Base-by-base conservation (phyloP, 92 coral and sea anemone genomes). In the Siderastrea radians region DNA sequence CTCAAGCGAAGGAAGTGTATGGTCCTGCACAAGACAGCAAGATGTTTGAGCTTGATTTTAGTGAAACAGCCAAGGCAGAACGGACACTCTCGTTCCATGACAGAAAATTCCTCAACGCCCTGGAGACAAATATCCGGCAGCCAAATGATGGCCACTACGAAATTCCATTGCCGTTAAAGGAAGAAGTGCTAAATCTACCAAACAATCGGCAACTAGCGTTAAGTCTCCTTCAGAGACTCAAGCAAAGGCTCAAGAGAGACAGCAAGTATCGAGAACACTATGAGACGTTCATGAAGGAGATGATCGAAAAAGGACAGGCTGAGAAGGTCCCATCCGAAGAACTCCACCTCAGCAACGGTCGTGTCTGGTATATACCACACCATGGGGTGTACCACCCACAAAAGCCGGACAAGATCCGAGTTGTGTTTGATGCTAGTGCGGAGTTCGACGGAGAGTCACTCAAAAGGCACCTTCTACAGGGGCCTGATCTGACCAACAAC, bases 121-220 rank as follows among this genome's bases (percentile, higher is more conserved):
- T 86, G 54, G 57, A 62, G 55, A 38, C 67, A 57, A 83, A 74
- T 60, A 80, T 85, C 55, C 58, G 15, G 3, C 83, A 86, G 46
- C 13, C 64, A 16, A 72, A 80, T 7, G 84, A 81, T 38, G 76
- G 70, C 15, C 93, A 90, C 65, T 90, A 90, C 60, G 88, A 86
- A 78, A 74, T 90, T 14, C 90, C 90, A 13, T 14, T 85, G 72
- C 90, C 88, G 10, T 68, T 84, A 47, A 90, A 90, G 15, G 75
- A 84, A 38, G 58, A 78, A 2, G 71, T n/a, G 11, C 4, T 89
- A 10, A 49, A 68, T 7, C 49, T 89, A 51, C 83, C 92, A 43
- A 76, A 75, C 75, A 89, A 84, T 66, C 57, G 51, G 6, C 45
- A 7, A 9, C 50, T 76, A 7, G 92, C 89, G 8, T 50, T 83